Percentiles rank a stretch among this genome's conserved stretches.
phyloP scores from a whole-genome alignment of 2,113 vertebrate species.

The Syngnathus typhle region DNA sequence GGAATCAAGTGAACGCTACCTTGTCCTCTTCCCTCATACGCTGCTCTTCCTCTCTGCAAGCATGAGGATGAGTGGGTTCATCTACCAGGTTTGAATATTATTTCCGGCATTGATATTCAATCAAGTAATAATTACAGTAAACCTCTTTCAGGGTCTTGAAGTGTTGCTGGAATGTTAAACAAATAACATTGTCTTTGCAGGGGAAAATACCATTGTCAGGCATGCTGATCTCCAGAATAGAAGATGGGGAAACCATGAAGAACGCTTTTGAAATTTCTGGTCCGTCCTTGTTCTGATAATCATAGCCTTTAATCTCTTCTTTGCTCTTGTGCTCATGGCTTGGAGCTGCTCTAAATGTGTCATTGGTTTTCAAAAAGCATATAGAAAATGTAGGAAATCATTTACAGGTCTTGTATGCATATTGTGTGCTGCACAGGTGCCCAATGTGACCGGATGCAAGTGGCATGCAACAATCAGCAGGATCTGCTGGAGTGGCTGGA shows the following conservation, averaged over 20 bases:
- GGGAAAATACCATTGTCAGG: conserved; percentile 85
- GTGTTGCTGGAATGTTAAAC: background rate
- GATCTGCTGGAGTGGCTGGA: conserved; percentile 94
- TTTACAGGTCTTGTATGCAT: background rate
- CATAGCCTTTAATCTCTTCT: background rate
- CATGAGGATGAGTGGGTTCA: conserved; percentile 95
- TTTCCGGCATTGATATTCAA: background rate
- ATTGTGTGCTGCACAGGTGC: conserved; percentile 67
- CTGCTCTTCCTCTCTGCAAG: conserved; percentile 91
- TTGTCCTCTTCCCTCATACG: conserved; percentile 89
- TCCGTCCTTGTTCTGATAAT: conserved; percentile 44
- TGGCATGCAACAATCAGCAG: conserved; percentile 83
- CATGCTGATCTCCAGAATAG: conserved; percentile 85
- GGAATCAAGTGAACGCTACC: conserved; percentile 90
- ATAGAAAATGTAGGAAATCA: background rate
- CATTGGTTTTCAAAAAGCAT: background rate
- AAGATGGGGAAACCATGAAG: conserved; percentile 83
- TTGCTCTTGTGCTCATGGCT: background rate
- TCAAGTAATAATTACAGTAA: background rate
- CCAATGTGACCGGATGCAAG: conserved; percentile 86
- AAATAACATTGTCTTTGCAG: conserved; percentile 57
- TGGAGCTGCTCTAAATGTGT: background rate
- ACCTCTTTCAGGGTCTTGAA: background rate
- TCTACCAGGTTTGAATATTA: conserved; percentile 81
- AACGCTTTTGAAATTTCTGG: conserved; percentile 96